phyloP scores from a whole-genome alignment of 2,797 vertebrate species.

The Salarias fasciatus region DNA sequence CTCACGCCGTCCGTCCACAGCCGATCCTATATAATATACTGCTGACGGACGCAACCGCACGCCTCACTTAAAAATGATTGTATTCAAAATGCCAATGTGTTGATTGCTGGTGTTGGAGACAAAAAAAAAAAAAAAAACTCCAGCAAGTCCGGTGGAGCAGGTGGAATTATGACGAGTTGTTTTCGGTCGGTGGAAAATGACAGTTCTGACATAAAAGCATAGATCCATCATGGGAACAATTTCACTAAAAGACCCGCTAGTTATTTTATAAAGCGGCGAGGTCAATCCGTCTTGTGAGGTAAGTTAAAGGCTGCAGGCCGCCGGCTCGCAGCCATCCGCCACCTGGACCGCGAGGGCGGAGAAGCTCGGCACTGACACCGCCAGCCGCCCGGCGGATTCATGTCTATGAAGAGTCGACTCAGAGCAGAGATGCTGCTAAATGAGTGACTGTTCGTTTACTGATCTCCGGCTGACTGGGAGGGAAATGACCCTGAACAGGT shows the following conservation, averaged over 20 bases:
- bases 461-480: too few relatives aligned
- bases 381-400: slow-evolving; percentile 11
- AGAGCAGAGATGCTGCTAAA: too few relatives aligned
- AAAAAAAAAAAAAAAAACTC: slow-evolving; percentile 17
- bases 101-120: slow-evolving; percentile 57
- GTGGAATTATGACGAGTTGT: slow-evolving; percentile 43
- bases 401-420: neutral
- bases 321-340: slow-evolving; percentile 28
- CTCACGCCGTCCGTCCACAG: slow-evolving; percentile 37
- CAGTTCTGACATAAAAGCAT: slow-evolving; percentile 71
- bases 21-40: slow-evolving; percentile 56
- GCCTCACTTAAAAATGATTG: slow-evolving; percentile 62
- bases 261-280: slow-evolving; percentile 66
- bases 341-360: slow-evolving; percentile 21
- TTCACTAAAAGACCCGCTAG: slow-evolving; percentile 74
- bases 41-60: slow-evolving; percentile 57
- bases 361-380: slow-evolving; percentile 12
- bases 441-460: too few relatives aligned
- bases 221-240: slow-evolving; percentile 79
- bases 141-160: slow-evolving; percentile 26
- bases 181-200: slow-evolving; percentile 67
- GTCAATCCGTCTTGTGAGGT: slow-evolving; percentile 80
- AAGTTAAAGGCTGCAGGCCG: slow-evolving; percentile 60
- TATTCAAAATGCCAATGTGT: slow-evolving; percentile 57
- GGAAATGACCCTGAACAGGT: too few relatives aligned